Evolutionary conservation across 2,113 vertebrate species (phyloP).

Genomic region (Tichodroma muraria): DNA sequence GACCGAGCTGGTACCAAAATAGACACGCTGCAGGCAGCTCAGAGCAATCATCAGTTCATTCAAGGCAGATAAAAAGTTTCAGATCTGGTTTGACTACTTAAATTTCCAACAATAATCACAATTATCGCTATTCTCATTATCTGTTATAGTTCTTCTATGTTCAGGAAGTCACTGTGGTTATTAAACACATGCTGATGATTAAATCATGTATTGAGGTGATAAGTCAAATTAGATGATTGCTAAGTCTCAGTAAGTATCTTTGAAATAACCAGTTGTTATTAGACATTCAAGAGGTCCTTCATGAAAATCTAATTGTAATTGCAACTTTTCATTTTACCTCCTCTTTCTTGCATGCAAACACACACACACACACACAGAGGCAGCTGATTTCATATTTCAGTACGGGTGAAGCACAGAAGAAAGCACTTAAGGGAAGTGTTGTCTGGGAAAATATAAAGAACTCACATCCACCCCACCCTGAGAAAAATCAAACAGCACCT

Average conservation of each 20-base stretch:
- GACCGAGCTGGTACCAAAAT: background rate
- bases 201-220: slow-evolving; percentile 24
- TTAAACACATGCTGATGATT: slow-evolving; percentile 46
- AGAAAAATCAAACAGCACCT: background rate
- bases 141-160: slow-evolving; percentile 15
- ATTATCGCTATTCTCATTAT: slow-evolving; percentile 30
- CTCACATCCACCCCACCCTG: rapidly evolving
- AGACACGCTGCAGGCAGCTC: slow-evolving; percentile 5
- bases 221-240: slow-evolving; percentile 44
- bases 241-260: background rate
- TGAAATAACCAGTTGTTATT: slow-evolving; percentile 35
- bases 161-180: slow-evolving; percentile 45
- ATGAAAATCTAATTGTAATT: slow-evolving; percentile 23
- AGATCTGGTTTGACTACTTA: slow-evolving; percentile 21
- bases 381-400: background rate
- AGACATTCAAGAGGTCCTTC: slow-evolving; percentile 43
- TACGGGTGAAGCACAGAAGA: background rate
- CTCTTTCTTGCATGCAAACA: background rate
- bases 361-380: background rate
- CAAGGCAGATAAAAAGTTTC: slow-evolving; percentile 31
- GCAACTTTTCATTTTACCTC: slow-evolving; percentile 23
- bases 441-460: background rate
- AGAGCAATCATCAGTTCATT: background rate
- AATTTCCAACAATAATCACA: slow-evolving; percentile 30
- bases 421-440: background rate